Evolutionary conservation across 2,797 vertebrate genomes (phyloP).

Genomic region (Manis javanica): DNA sequence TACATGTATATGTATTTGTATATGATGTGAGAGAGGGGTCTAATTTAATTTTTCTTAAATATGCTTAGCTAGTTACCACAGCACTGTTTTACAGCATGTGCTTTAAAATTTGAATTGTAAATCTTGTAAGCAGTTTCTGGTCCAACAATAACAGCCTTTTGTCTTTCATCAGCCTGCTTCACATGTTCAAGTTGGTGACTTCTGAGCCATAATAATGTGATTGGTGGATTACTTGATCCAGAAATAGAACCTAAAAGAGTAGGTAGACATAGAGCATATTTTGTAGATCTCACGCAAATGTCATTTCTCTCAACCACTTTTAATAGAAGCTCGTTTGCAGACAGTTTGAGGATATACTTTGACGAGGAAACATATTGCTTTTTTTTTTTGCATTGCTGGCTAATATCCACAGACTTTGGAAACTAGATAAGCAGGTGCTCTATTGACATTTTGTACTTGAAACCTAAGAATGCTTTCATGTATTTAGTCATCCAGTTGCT

Average conservation of each 20-base stretch:
- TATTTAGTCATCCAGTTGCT: conserved; percentile 8
- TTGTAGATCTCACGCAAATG: conserved; percentile 1
- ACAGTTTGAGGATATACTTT: background rate
- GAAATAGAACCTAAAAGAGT: conserved; percentile 14
- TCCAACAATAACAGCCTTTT: background rate
- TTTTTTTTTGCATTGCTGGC: background rate
- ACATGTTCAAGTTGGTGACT: background rate
- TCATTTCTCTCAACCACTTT: conserved; percentile 42
- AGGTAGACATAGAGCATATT: background rate
- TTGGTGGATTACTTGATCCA: conserved; percentile 31
- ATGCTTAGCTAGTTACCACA: background rate
- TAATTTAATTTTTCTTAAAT: background rate
- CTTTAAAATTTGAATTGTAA: conserved; percentile 46
- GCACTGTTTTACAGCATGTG: background rate
- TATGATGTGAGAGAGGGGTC: background rate
- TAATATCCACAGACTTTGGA: conserved; percentile 27
- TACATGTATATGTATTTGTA: background rate
- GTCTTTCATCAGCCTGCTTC: conserved; percentile 21
- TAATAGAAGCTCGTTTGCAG: background rate
- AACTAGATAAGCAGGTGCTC: conserved; percentile 34
- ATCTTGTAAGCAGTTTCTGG: conserved; percentile 31
- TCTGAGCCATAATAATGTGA: background rate
- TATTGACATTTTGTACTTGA: conserved; percentile 10
- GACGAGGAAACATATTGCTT: background rate
- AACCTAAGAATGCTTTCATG: background rate